Conservation (phyloP, 1,140 invertebrate species). For the Ctenoplectra terminalis region DNA sequence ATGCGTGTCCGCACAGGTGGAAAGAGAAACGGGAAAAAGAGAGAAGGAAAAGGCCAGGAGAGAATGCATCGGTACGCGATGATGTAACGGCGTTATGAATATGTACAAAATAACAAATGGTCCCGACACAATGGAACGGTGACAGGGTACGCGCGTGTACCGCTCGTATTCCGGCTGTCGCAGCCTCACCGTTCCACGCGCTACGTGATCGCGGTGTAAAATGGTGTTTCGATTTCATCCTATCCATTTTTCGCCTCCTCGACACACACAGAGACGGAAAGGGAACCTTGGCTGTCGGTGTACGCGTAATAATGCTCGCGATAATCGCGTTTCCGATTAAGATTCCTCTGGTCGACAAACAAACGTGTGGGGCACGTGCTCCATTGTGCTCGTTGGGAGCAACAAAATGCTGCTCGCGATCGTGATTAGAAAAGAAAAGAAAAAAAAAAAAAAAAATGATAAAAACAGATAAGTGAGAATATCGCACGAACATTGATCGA, state of each 20-base stretch:
- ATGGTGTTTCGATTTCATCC: slow-evolving; percentile 69
- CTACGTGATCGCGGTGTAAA: slow-evolving; percentile 72
- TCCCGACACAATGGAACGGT: slow-evolving; percentile 63
- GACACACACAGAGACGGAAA: not conserved
- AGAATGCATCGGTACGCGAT: slow-evolving; percentile 71
- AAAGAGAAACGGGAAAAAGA: slow-evolving; percentile 61
- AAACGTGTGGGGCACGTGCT: slow-evolving; percentile 52
- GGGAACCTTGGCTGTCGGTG: slow-evolving; percentile 10
- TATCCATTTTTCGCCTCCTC: slow-evolving; percentile 46
- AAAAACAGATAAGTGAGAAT: not conserved
- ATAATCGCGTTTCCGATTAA: slow-evolving; percentile 65
- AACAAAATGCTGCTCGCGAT: slow-evolving; percentile 45
- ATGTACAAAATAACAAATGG: slow-evolving; percentile 77
- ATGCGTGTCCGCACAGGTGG: slow-evolving; percentile 60
- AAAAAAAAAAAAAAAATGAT: not conserved
- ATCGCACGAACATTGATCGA: slow-evolving; percentile 12
- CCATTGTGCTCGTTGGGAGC: slow-evolving; percentile 36
- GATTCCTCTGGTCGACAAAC: slow-evolving; percentile 52
- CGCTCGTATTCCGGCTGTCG: slow-evolving; percentile 68
- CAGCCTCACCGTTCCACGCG: slow-evolving; percentile 67
- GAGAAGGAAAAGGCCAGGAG: slow-evolving; percentile 55
- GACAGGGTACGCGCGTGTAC: slow-evolving; percentile 63
- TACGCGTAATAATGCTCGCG: slow-evolving; percentile 45
- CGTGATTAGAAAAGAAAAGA: slow-evolving; percentile 10
- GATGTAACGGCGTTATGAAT: slow-evolving; percentile 78